Evolutionary conservation across 2,888 invertebrate species (phyloP).

Genomic region (Venustoraphidia nigricollis): DNA sequence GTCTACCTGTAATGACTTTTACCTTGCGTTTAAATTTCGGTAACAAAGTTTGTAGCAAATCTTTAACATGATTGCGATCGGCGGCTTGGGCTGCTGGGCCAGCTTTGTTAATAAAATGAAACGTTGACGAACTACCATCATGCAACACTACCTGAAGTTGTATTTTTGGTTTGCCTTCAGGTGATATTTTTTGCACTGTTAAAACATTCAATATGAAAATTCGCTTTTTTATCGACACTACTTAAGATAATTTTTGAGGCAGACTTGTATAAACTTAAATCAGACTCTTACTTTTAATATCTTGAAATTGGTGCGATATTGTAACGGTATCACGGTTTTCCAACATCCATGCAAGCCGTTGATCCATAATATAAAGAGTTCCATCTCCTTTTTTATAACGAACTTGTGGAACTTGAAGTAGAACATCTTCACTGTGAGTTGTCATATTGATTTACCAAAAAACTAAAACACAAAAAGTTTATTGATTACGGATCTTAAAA

Average conservation of each 20-base stretch:
- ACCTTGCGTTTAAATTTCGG: constrained; percentile 90
- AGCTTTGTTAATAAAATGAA: constrained; percentile 86
- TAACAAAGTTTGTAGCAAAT: constrained; percentile 73
- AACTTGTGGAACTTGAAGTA: constrained; percentile 83
- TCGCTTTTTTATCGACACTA: not conserved
- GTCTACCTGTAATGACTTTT: constrained; percentile 17
- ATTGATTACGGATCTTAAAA: too few relatives aligned
- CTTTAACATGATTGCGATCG: constrained; percentile 88
- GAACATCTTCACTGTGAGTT: constrained; percentile 86
- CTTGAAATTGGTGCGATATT: constrained; percentile 85
- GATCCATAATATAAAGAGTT: constrained; percentile 87
- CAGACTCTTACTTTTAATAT: constrained; percentile 72
- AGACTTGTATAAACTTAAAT: not conserved
- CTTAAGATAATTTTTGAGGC: not conserved
- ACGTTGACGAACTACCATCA: constrained; percentile 86
- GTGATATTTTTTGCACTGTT: constrained; percentile 90
- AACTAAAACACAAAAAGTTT: not conserved
- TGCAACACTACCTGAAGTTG: constrained; percentile 94
- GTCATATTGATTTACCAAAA: constrained; percentile 40
- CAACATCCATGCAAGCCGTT: constrained; percentile 91
- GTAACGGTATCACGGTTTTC: constrained; percentile 84
- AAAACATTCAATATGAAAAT: constrained; percentile 9
- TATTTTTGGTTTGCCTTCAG: constrained; percentile 93
- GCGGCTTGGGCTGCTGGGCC: constrained; percentile 71
- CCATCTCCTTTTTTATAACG: constrained; percentile 95